phyloP scores from a whole-genome alignment of 2,888 invertebrate genomes.

The Bruchidius siliquastri region DNA sequence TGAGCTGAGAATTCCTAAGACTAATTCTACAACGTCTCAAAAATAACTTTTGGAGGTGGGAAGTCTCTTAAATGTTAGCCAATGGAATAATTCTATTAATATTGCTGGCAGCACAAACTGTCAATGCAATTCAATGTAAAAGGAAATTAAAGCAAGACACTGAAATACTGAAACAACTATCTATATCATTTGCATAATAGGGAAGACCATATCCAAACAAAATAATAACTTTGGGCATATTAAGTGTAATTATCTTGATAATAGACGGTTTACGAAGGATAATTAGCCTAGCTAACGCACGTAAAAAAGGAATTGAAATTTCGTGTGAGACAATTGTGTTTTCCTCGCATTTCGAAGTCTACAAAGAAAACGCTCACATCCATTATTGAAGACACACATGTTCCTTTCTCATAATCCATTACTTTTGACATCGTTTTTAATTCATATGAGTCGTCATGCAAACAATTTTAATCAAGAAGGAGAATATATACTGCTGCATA shows the following conservation, averaged over 20 bases:
- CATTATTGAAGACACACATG: constrained; percentile 24
- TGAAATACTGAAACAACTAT: too few relatives aligned
- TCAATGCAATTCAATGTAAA: too few relatives aligned
- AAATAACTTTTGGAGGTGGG: too few relatives aligned
- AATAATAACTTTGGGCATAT: not conserved
- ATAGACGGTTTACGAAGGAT: not conserved
- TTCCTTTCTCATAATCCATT: constrained; percentile 36
- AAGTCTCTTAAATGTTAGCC: too few relatives aligned
- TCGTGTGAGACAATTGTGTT: not conserved
- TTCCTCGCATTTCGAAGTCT: not conserved
- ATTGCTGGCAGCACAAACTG: too few relatives aligned
- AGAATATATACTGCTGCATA: not conserved
- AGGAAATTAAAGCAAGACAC: too few relatives aligned
- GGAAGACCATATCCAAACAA: not conserved
- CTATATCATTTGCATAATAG: not conserved
- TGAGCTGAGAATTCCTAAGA: too few relatives aligned
- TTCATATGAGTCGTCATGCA: constrained; percentile 30
- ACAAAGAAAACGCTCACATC: constrained; percentile 2
- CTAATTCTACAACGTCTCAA: too few relatives aligned
- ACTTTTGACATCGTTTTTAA: constrained; percentile 30
- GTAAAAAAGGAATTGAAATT: not conserved
- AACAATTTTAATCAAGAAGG: constrained; percentile 29
- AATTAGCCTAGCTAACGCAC: not conserved
- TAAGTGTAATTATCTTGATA: not conserved
- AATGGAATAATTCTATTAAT: too few relatives aligned